Base-by-base conservation (phyloP, 2,113 vertebrate genomes). In the Gopherus evgoodei region DNA sequence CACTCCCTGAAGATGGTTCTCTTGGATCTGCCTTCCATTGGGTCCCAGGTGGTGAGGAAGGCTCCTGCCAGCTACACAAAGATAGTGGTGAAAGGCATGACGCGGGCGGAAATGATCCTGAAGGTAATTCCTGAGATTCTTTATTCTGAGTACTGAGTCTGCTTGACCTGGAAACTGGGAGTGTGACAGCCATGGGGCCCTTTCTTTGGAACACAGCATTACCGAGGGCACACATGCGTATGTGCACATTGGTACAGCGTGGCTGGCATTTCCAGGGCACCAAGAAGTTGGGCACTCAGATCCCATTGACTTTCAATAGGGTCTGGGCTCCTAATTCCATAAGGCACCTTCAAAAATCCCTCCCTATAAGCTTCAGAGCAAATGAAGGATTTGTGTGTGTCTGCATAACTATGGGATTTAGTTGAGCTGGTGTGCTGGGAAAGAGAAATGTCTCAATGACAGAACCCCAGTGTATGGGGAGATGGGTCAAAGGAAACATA, bases 1-100 rank as follows among this genome's bases (percentile, higher is more conserved):
- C 99, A 99, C 96, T 99, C 99, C 52, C 97, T 99, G 97, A 99
- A 99, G 98, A 99, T 99, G 8, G 99, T 99, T 94, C 97, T 99
- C 84, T 98, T 99, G 75, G 99, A 99, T 95, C 98, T 99, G 91
- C 99, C 99, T 11, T 99, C 99, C 96, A 99, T 99, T 2, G 99
- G 99, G 69, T 99, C 99, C 54, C 99, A 99, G 97, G 99, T 99
- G 97, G 98, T 99, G 95, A 98, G 99, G 93, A 99, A 99, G 89
- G 99, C 99, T 2, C 99, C 99, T 5, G 99, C 99, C 94, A 99
- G 99, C 97, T 99, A 99, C 98, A 99, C 99, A 2, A 99, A 99
- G 98, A 99, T 99, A 81, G 99, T 99, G 65, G 99, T 99, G 95
- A 99, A 99, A 97, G 99, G 99, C 97, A 99, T 99, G 99, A 99